phyloP scores from a whole-genome alignment of 2,113 vertebrate genomes.

The Gallinago undulata region DNA sequence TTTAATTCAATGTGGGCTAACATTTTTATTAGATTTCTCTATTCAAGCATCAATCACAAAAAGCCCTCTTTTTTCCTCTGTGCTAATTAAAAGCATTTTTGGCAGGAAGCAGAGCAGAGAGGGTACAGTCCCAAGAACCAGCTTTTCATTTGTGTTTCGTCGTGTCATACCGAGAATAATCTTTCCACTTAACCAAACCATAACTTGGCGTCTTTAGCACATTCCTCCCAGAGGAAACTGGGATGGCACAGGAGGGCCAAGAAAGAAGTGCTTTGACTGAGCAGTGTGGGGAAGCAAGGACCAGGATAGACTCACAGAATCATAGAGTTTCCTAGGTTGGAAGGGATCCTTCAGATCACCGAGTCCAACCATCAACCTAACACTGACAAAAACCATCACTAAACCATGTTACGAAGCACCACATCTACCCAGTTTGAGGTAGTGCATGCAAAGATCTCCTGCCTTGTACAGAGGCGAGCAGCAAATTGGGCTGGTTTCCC shows the following conservation, averaged over 20 bases:
- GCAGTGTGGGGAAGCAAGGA: neutral
- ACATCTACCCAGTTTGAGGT: too few species aligned
- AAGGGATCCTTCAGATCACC: too few species aligned
- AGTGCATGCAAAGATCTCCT: neutral
- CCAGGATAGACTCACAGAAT: neutral
- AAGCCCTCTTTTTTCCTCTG: neutral
- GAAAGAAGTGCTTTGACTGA: neutral
- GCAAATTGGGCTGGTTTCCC: neutral
- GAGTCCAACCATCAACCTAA: too few species aligned
- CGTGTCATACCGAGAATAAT: neutral
- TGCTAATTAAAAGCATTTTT: neutral
- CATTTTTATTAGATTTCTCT: neutral
- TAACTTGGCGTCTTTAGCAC: neutral
- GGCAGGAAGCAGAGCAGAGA: neutral
- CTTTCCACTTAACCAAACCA: neutral
- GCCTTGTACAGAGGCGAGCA: neutral
- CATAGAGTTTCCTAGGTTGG: too few species aligned
- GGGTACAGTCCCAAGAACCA: neutral
- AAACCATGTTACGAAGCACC: too few species aligned
- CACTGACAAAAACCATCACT: too few species aligned
- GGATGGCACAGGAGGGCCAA: neutral
- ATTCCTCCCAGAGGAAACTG: neutral
- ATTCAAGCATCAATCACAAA: neutral
- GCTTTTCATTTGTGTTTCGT: neutral
- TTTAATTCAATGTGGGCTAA: neutral